phyloP scores from a whole-genome alignment of 2,888 invertebrate species.

The Lucinisca nassula region DNA sequence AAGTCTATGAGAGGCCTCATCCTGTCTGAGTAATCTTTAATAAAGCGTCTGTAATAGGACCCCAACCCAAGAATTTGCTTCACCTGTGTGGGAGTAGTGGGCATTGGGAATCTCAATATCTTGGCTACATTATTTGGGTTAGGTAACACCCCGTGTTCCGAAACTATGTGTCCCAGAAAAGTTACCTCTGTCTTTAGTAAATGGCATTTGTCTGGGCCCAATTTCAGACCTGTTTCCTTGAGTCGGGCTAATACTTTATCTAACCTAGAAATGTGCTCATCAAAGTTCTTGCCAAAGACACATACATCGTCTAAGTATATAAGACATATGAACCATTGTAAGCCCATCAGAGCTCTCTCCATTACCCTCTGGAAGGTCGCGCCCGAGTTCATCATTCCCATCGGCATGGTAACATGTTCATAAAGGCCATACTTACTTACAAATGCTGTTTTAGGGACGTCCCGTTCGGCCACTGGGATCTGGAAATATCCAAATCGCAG shows the following conservation, averaged over 20 bases:
- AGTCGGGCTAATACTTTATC: slow-evolving; percentile 54
- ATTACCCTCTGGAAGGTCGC: slow-evolving; percentile 39
- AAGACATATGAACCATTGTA: slow-evolving; percentile 65
- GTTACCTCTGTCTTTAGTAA: slow-evolving; percentile 36
- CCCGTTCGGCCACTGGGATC: slow-evolving; percentile 39
- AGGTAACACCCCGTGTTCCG: slow-evolving; percentile 47
- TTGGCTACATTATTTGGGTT: slow-evolving; percentile 40
- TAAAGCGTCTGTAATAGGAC: neutral
- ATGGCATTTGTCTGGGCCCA: slow-evolving; percentile 46
- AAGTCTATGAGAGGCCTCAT: slow-evolving; percentile 23
- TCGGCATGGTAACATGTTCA: slow-evolving; percentile 44
- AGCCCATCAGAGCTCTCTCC: slow-evolving; percentile 17
- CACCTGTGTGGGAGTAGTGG: slow-evolving; percentile 36
- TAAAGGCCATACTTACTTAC: slow-evolving; percentile 42
- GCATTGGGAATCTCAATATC: slow-evolving; percentile 25
- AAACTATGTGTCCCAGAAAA: slow-evolving; percentile 58
- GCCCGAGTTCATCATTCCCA: slow-evolving; percentile 28
- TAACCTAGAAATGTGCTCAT: slow-evolving; percentile 49
- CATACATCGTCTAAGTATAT: slow-evolving; percentile 68
- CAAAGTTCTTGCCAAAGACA: neutral
- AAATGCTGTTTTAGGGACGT: slow-evolving; percentile 52
- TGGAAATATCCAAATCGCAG: slow-evolving; percentile 48
- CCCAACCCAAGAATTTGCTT: slow-evolving; percentile 27
- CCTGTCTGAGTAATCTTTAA: slow-evolving; percentile 15
- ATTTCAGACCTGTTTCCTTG: neutral